A percentile compares a stretch with the other conserved stretches of the same genome.
These are phyloP conservation scores for Trissolcus brochymenae DNA, from an alignment of 2,888 invertebrate genomes.

Conservation along the genomic window DNA sequence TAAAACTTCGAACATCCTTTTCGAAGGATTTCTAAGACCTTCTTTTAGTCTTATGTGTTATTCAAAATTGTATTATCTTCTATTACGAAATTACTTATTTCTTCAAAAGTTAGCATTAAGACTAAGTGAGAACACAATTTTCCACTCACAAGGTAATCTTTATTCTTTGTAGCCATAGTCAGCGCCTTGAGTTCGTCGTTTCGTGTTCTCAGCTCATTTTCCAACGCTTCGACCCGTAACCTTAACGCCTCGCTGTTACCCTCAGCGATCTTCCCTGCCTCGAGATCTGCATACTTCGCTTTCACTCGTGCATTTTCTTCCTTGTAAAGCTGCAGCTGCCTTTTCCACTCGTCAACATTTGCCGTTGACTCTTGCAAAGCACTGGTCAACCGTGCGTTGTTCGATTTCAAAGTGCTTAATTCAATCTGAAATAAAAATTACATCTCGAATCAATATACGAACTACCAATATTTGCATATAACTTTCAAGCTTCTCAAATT, in stretches of 20 bases:
- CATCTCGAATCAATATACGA: neutral
- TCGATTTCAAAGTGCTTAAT: constrained; percentile 95
- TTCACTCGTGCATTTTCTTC: constrained; percentile 92
- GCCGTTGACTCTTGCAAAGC: constrained; percentile 97
- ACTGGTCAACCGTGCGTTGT: constrained; percentile 95
- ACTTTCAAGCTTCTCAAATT: neutral
- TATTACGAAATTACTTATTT: too few species aligned
- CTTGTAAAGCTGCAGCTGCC: constrained; percentile 93
- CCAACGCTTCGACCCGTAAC: constrained; percentile 88
- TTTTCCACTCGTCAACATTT: constrained; percentile 99
- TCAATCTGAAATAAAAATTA: constrained; percentile 80
- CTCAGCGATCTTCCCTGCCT: constrained; percentile 80
- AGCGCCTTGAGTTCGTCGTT: constrained; percentile 87
- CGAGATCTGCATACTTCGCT: constrained; percentile 83
- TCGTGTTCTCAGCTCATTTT: constrained; percentile 88
- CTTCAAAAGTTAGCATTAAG: too few species aligned
- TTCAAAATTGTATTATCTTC: too few species aligned
- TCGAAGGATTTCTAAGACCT: too few species aligned
- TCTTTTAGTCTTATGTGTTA: too few species aligned
- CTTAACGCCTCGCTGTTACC: constrained; percentile 81
- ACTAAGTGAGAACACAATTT: neutral
- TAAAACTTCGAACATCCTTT: too few species aligned
- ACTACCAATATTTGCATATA: neutral
- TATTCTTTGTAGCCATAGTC: constrained; percentile 75
- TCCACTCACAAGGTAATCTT: constrained; percentile 71